Evolutionary conservation across 2,797 vertebrate species (phyloP).

Genomic region (Myiotriccus ornatus): DNA sequence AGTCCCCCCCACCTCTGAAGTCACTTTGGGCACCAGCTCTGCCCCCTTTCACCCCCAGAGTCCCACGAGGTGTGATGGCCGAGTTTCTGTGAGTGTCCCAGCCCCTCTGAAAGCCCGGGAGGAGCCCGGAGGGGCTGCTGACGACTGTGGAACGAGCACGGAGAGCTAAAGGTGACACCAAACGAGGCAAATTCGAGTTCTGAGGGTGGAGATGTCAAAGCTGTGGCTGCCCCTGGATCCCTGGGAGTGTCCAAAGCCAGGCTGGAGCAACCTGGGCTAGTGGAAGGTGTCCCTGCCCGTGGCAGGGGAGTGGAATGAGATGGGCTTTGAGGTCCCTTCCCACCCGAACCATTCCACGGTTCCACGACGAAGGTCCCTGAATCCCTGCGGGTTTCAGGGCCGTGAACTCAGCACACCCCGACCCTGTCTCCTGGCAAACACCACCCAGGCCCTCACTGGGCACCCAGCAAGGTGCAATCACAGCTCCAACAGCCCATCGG

Average conservation of each 20-base stretch:
- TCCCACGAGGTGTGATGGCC: neutral
- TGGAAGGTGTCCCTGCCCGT: neutral
- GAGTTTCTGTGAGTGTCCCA: neutral
- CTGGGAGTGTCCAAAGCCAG: neutral
- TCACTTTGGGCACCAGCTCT: neutral
- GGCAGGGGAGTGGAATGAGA: neutral
- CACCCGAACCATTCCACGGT: accelerated
- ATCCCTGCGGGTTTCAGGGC: accelerated
- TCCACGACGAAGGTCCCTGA: accelerated
- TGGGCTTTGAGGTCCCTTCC: neutral
- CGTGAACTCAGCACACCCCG: accelerated
- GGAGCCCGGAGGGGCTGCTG: neutral
- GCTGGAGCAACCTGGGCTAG: neutral
- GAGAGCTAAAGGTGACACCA: neutral
- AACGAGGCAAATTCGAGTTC: neutral
- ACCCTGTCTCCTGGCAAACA: accelerated
- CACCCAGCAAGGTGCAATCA: accelerated
- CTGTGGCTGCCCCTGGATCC: neutral
- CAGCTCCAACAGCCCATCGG: accelerated
- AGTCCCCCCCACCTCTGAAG: no score
- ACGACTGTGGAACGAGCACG: neutral
- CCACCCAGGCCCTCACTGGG: neutral
- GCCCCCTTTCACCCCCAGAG: neutral
- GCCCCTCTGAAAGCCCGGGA: neutral
- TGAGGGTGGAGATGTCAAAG: neutral